Evolutionary conservation across 2,888 invertebrate genomes (phyloP).

Genomic region (Dryobota labecula): DNA sequence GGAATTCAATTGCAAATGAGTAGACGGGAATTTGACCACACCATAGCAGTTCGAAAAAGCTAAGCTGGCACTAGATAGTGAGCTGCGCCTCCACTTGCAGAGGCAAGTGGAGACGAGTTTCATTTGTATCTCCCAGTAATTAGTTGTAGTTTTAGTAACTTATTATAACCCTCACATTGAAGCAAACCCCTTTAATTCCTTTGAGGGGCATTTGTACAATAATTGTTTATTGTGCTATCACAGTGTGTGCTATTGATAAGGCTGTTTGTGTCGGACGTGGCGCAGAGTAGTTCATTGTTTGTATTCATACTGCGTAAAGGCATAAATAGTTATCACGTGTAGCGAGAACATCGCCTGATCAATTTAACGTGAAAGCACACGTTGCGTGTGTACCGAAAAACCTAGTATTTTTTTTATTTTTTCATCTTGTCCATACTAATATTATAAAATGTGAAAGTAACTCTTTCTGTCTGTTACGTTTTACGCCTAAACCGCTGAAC

Average conservation of each 20-base stretch:
- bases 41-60: neutral
- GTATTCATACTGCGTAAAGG: slow-evolving; percentile 2
- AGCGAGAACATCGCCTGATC: neutral
- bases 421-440: too few species aligned
- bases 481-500: too few species aligned
- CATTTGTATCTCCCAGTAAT: neutral
- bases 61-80: neutral
- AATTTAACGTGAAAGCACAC: neutral
- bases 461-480: too few species aligned
- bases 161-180: neutral
- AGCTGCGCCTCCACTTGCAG: neutral
- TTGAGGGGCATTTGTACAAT: neutral
- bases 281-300: slow-evolving; percentile 18
- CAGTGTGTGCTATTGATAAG: slow-evolving; percentile 10
- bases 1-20: neutral
- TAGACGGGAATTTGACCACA: neutral
- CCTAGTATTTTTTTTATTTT: neutral
- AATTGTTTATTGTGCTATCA: neutral
- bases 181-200: neutral
- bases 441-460: too few species aligned
- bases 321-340: neutral
- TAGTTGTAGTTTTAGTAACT: neutral
- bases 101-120: too few species aligned
- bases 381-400: neutral
- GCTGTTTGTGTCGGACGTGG: neutral